Evolutionary conservation across 2,113 vertebrate genomes (phyloP), one percentile per base, ranked within the genome.

Genomic region (Pagrus major): DNA sequence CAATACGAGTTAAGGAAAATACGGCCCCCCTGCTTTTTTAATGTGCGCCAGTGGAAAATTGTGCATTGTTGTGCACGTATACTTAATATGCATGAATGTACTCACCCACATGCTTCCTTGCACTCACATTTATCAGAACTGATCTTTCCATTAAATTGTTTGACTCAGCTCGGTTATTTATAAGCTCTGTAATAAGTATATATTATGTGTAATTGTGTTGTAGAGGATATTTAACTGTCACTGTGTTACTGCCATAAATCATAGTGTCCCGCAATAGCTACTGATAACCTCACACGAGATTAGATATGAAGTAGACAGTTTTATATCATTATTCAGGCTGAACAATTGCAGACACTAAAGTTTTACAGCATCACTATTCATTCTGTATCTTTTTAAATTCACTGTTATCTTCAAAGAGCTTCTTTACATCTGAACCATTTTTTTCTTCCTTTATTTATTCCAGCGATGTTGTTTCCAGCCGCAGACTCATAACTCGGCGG

Each of bases 101-200:
- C 55, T 68, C 31, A n/a, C 61, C 72, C 73, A 56, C 42, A 8
- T 52, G 35, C 76, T 70, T 59, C 61, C 56, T 70, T 46, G 21
- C 55, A 8, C 16, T 46, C 64, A 68, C 5, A 55, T 4, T 29
- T 69, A 33, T 42, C 5, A 31, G 1, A 47, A 23, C 10, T 27
- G 4, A 25, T 23, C 41, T 49, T 52, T 35, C 37, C 31, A 9
- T 35, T 31, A 33, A 35, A 5, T 12, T 51, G n/a, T 55, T 76
- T 82, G 47, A 83, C 47, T 39, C 83, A 65, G 71, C 72, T 58
- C 71, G 49, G 16, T n/a, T n/a, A n/a, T n/a, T n/a, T n/a, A n/a
- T n/a, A n/a, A n/a, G 23, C 11, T 70, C 25, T 7, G 12, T 66
- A 23, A 75, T 35, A 42, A n/a, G 4, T 3, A 20, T 64, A 6